Percentiles rank a stretch among this genome's conserved stretches.
Evolutionary conservation across 2,888 invertebrate genomes (phyloP).

Genomic region (Ophion slaviceki): DNA sequence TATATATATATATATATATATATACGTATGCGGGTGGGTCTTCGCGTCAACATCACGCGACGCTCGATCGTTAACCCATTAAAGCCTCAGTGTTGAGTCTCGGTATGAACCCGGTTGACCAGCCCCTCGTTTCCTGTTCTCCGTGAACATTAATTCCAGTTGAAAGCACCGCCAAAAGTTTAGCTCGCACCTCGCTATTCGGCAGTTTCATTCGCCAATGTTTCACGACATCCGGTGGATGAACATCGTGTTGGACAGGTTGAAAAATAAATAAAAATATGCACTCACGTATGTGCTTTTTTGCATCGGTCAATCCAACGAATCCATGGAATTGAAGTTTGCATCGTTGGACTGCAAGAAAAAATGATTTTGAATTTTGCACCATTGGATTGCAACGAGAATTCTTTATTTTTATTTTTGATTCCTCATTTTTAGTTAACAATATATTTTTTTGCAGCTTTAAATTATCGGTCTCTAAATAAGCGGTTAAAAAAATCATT

Average conservation of each 20-base stretch:
- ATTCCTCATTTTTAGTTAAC: too few species aligned
- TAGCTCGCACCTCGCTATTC: conserved; percentile 19
- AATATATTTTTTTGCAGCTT: too few species aligned
- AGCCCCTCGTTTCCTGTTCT: conserved; percentile 31
- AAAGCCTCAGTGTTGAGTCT: conserved; percentile 61
- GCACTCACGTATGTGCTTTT: background rate
- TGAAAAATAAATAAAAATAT: background rate
- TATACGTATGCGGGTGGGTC: conserved; percentile 8
- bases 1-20: too few species aligned
- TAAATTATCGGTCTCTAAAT: too few species aligned
- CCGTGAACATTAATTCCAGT: conserved; percentile 20
- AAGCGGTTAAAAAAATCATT: too few species aligned
- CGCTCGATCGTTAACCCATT: conserved; percentile 74
- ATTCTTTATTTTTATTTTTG: too few species aligned
- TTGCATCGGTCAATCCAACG: too few species aligned
- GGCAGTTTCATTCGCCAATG: conserved; percentile 60
- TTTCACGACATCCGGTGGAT: conserved; percentile 58
- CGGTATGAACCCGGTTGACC: conserved; percentile 45
- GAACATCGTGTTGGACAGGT: background rate
- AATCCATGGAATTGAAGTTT: too few species aligned
- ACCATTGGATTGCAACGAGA: too few species aligned
- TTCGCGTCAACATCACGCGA: conserved; percentile 51
- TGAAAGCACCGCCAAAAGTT: conserved; percentile 27
- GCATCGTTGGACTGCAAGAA: too few species aligned
- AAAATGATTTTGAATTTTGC: too few species aligned